phyloP scores from a whole-genome alignment of 2,888 invertebrate genomes.

The Orthosia gothica region DNA sequence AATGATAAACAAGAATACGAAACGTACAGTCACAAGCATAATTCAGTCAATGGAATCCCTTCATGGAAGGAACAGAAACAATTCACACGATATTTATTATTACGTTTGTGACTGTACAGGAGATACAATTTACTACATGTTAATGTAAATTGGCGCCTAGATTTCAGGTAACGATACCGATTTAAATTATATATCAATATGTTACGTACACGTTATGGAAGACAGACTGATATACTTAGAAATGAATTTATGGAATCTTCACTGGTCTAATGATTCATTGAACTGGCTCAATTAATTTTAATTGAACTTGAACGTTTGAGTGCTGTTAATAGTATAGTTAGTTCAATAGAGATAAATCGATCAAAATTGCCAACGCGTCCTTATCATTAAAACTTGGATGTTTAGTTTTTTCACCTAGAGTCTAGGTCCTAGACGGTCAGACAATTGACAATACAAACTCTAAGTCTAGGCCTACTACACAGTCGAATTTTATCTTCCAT shows the following conservation, averaged over 20 bases:
- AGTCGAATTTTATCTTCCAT: constrained; percentile 50
- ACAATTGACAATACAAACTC: constrained; percentile 67
- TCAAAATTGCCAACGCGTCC: constrained; percentile 18
- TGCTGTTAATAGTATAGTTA: constrained; percentile 11
- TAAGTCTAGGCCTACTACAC: constrained; percentile 63
- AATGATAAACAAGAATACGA: constrained; percentile 39
- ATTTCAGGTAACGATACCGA: constrained; percentile 45
- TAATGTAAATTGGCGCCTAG: constrained; percentile 48
- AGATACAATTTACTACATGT: constrained; percentile 40
- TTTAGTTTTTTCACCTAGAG: constrained; percentile 13
- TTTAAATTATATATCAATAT: constrained; percentile 53
- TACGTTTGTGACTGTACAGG: constrained; percentile 49
- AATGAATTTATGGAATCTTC: constrained; percentile 50
- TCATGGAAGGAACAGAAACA: constrained; percentile 51
- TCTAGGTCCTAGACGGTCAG: constrained; percentile 35
- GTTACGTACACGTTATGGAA: constrained; percentile 77
- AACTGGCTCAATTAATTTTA: constrained; percentile 22
- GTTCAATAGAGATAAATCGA: constrained; percentile 12
- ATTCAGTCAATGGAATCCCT: constrained; percentile 29
- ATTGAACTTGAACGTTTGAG: constrained; percentile 13
- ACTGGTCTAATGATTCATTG: constrained; percentile 22
- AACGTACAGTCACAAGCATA: constrained; percentile 49
- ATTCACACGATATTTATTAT: constrained; percentile 10
- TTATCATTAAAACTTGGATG: constrained; percentile 38
- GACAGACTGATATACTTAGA: constrained; percentile 78